A percentile compares a stretch with the other conserved stretches of the same genome.
phyloP scores from a whole-genome alignment of 2,797 vertebrate genomes.

The Sebastes goodei region DNA sequence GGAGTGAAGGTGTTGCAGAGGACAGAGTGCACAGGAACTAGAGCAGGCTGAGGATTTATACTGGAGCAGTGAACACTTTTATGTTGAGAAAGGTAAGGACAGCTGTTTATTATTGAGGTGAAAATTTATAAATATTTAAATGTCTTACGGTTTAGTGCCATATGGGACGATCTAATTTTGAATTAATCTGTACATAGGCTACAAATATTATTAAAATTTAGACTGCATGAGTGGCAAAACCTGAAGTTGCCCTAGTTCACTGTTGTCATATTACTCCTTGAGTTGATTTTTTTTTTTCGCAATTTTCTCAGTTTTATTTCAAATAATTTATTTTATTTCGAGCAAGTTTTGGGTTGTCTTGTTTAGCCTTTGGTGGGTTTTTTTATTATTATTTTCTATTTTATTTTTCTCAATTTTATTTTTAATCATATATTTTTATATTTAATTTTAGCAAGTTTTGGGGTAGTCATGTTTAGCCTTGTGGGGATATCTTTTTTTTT shows the following conservation, averaged over 20 bases:
- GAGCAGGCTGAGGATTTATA: conserved; percentile 48
- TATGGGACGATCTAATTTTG: not conserved
- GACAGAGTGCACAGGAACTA: conserved; percentile 10
- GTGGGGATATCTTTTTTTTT: no score
- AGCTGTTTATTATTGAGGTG: not conserved
- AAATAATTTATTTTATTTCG: not conserved
- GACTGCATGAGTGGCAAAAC: not conserved
- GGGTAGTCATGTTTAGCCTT: no score
- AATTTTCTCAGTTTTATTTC: not conserved
- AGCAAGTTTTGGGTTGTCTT: not conserved
- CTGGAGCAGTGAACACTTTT: not conserved
- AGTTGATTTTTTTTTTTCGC: not conserved
- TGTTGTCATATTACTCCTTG: not conserved
- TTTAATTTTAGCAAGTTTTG: no score
- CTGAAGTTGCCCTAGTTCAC: not conserved
- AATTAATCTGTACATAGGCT: not conserved
- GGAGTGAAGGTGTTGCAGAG: conserved; percentile 27
- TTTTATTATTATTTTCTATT: no score
- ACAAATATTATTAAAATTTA: not conserved
- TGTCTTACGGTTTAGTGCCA: not conserved
- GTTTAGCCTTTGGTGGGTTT: no score
- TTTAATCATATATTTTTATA: not conserved
- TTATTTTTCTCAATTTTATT: not conserved
- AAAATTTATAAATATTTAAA: not conserved
- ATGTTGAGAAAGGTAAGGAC: conserved; percentile 58